Conservation (phyloP, 2,797 vertebrate species). For the Remorina albescens region DNA sequence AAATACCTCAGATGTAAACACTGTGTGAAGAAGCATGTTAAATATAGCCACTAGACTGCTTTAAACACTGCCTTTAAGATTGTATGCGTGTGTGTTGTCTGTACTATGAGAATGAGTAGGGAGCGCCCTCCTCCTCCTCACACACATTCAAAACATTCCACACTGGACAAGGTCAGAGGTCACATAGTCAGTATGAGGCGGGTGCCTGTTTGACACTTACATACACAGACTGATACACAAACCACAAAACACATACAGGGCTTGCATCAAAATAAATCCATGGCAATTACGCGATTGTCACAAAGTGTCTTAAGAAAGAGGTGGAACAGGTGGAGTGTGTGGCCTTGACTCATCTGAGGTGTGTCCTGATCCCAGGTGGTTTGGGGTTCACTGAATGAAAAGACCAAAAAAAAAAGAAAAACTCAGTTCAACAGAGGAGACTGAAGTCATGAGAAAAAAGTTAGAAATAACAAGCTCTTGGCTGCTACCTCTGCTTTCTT, state of each 20-base stretch:
- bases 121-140: slow-evolving; percentile 64
- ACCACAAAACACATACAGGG: slow-evolving; percentile 25
- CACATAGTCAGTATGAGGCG: slow-evolving; percentile 62
- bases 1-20: slow-evolving; percentile 8
- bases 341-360: slow-evolving; percentile 82
- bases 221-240: slow-evolving; percentile 20
- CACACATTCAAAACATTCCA: slow-evolving; percentile 81
- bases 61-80: slow-evolving; percentile 32
- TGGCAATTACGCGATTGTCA: slow-evolving; percentile 29
- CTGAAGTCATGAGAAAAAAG: neutral
- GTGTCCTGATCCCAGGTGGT: slow-evolving; percentile 86
- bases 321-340: slow-evolving; percentile 24
- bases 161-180: slow-evolving; percentile 74
- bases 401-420: slow-evolving; percentile 9
- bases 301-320: slow-evolving; percentile 4
- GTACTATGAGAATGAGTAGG: slow-evolving; percentile 40
- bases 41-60: slow-evolving; percentile 32
- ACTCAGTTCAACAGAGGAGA: neutral
- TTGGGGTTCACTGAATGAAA: slow-evolving; percentile 83
- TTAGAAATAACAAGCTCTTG: neutral
- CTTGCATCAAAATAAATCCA: slow-evolving; percentile 15
- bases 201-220: slow-evolving; percentile 45
- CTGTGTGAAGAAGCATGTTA: slow-evolving; percentile 18
- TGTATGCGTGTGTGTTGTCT: slow-evolving; percentile 15
- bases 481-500: slow-evolving; percentile 89